Base-by-base conservation (phyloP, 2,888 invertebrate species). In the Agrochola litura region DNA sequence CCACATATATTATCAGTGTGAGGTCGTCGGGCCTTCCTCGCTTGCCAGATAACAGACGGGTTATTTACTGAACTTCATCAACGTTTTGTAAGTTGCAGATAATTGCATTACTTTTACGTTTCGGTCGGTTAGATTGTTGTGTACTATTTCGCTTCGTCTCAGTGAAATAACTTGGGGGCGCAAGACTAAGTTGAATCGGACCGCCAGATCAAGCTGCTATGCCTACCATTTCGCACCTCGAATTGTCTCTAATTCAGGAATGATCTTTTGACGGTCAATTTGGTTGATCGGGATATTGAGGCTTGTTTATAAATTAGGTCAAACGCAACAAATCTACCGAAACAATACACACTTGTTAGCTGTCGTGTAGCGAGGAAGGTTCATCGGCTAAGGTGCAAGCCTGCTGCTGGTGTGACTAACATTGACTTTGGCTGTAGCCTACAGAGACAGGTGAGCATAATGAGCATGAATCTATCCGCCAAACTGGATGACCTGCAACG, bases 381-480 rank as follows among this genome's bases (percentile, higher is more conserved):
- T 73, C 66, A 19, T 22, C 41, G 63, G 41, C 67, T 22, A n/a
- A 67, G 79, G 68, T 79, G 72, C 69, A 88, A 58, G 41, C 61
- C 63, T 56, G 74, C 88, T 71, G 84, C 77, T 56, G 76, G 72
- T 79, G 73, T 82, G 65, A 82, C 73, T 85, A 73, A 77, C 78
- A 10, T 85, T 84, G 79, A 88, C 79, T 89, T 83, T 81, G 83
- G 76, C 78, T 89, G 91, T 97, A 99, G 99, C 98, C 98, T 99
- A 97, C 99, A 99, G 98, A 98, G 98, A 97, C 99, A 99, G 98
- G 98, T 99, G 98, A 98, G 98, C 98, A 98, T 99, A 97, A 99
- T 99, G 99, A 99, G 99, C 97, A 98, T 98, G 98, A 99, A 99
- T 97, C 98, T 99, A 97, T 98, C 98, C 97, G 98, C 98, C 94